Conservation (phyloP, 2,888 invertebrate genomes). For the Callyntrura guangdongensis region DNA sequence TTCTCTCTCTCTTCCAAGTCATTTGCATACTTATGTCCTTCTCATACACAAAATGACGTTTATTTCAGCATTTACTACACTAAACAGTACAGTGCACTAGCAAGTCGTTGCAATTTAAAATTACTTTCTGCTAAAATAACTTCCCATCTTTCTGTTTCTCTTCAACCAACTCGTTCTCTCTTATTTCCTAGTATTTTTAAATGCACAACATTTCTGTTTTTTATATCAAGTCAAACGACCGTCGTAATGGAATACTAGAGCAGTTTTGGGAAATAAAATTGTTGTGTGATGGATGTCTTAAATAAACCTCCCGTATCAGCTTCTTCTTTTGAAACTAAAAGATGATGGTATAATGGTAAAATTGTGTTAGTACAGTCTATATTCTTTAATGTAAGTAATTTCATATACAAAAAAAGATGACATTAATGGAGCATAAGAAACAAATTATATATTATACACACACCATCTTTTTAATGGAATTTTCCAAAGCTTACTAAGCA, state of each 20-base stretch:
- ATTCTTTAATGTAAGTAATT: neutral
- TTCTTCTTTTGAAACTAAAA: neutral
- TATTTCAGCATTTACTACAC: constrained; percentile 40
- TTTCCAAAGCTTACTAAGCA: constrained; percentile 72
- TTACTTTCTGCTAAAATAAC: constrained; percentile 44
- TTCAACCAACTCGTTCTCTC: constrained; percentile 4
- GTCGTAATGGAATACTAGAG: constrained; percentile 73
- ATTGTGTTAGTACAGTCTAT: neutral
- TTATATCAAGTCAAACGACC: constrained; percentile 70
- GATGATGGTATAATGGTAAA: constrained; percentile 1
- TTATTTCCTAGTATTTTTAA: too few relatives aligned
- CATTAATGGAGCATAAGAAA: constrained; percentile 43
- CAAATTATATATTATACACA: constrained; percentile 45
- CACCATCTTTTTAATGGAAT: constrained; percentile 49
- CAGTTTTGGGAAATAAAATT: constrained; percentile 71
- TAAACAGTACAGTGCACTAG: constrained; percentile 32
- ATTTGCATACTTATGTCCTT: constrained; percentile 41
- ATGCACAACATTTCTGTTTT: constrained; percentile 52
- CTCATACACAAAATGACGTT: constrained; percentile 31
- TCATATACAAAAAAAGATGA: constrained; percentile 52
- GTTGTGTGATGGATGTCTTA: constrained; percentile 63
- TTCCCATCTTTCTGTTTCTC: neutral
- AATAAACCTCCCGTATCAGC: constrained; percentile 43
- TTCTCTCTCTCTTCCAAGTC: constrained; percentile 4
- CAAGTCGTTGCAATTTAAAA: constrained; percentile 42